Base-by-base conservation (phyloP, 92 coral and sea anemone genomes). In the Siderastrea radians region DNA sequence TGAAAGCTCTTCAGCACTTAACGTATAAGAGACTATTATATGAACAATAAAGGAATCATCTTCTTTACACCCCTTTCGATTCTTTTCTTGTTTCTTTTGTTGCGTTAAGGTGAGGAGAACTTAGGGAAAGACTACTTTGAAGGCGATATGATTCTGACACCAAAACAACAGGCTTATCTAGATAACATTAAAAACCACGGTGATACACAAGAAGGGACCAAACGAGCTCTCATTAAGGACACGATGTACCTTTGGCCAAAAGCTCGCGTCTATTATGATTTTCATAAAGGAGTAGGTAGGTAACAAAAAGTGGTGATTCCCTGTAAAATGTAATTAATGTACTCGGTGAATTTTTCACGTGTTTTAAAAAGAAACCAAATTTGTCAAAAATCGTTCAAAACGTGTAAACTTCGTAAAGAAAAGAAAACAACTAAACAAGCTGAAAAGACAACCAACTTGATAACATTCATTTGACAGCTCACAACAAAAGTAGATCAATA, bases 111-210 rank as follows among this genome's bases (percentile, higher is more conserved):
- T 7, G 98, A 97, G 68, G 98, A 95, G 68, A 97, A 97, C 58
- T 78, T 88, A 15, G 99, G 99, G 0, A 90, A 87, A 80, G 86
- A 85, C 59, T 97, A 82, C 77, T 97, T 97, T 66, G 98, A 97
- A 65, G 99, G 99, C 5, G 99, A 97, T 68, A 93, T 97, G 94
- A 93, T 97, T 1, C 81, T 94, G 15, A 74, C 95, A 11, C 93
- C 91, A 1, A 90, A 94, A 15, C 96, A 97, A 57, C 93, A 88
- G 68, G 87, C 86, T 47, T 85, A 47, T 73, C 86, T 92, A 4
- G 92, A 94, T 63, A 68, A 85, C 69, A 68, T 97, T 67, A 92
- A 93, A 91, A 78, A 80, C 13, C 93, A 74, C 14, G 80, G 70
- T 2, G 47, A 50, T 50, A 49, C 75, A 54, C 84, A 86, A 83